Conservation (phyloP, 2,888 invertebrate species). For the Orthosia cruda region DNA sequence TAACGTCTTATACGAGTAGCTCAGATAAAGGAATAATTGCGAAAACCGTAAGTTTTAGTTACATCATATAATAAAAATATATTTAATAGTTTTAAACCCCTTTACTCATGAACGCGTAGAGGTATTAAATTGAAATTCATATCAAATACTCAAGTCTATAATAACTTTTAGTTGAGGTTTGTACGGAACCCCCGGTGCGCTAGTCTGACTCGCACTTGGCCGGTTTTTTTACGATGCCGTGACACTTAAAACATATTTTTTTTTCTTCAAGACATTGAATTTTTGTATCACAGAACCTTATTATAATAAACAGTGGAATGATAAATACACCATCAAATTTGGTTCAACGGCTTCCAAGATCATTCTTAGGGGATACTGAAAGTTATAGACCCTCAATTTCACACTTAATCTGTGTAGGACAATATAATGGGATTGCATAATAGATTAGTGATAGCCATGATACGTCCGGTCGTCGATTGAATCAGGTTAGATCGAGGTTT, state of each 20-base stretch:
- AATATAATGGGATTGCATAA: conserved; percentile 25
- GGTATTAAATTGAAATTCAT: too few species aligned
- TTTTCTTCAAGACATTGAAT: conserved; percentile 30
- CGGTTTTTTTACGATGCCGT: too few species aligned
- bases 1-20: too few species aligned
- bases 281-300: conserved; percentile 33
- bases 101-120: too few species aligned
- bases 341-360: conserved; percentile 44
- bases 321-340: conserved; percentile 56
- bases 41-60: too few species aligned
- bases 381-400: conserved; percentile 15
- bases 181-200: too few species aligned
- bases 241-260: conserved; percentile 14
- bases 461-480: not conserved
- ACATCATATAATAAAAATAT: too few species aligned
- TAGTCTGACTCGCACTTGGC: too few species aligned
- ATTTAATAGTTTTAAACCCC: too few species aligned
- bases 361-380: conserved; percentile 3
- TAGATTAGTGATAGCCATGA: not conserved
- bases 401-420: conserved; percentile 22
- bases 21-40: too few species aligned
- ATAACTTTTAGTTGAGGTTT: too few species aligned
- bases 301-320: conserved; percentile 56
- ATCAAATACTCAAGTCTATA: too few species aligned
- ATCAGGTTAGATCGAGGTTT: not conserved